Percentiles rank a stretch among this genome's conserved stretches.
These are phyloP conservation scores for Eulemur albifrons DNA, from an alignment of 2,797 vertebrate species.

Conservation along the genomic window DNA sequence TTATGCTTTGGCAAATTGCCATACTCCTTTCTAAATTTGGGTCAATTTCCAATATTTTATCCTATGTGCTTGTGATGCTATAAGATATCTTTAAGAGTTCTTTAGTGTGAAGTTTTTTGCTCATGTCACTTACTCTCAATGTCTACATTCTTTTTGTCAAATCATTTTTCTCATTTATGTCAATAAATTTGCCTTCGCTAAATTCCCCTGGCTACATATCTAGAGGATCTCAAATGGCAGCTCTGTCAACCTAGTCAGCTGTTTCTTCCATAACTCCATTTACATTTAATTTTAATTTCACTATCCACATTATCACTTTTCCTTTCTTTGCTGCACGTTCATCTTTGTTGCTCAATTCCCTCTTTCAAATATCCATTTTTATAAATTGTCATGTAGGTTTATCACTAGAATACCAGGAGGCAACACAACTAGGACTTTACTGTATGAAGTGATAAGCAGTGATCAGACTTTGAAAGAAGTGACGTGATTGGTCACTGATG, in stretches of 20 bases:
- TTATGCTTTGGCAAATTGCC: not conserved
- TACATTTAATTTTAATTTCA: not conserved
- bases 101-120: constrained; percentile 1
- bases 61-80: not conserved
- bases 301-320: not conserved
- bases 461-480: not conserved
- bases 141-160: not conserved
- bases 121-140: not conserved
- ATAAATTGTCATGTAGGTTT: not conserved
- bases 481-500: not conserved
- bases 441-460: not conserved
- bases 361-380: not conserved
- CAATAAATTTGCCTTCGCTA: not conserved
- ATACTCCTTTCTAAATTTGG: not conserved
- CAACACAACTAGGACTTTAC: not conserved
- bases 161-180: constrained; percentile 50
- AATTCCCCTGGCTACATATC: not conserved
- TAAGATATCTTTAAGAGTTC: constrained; percentile 2
- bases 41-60: not conserved
- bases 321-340: not conserved
- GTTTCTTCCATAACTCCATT: not conserved
- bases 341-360: not conserved
- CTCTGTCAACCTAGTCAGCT: not conserved
- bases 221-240: not conserved
- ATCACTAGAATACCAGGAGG: not conserved